A percentile compares a stretch with the other conserved stretches of the same genome.
Evolutionary conservation across 2,888 invertebrate genomes (phyloP).

Genomic region (Andrena bucephala): DNA sequence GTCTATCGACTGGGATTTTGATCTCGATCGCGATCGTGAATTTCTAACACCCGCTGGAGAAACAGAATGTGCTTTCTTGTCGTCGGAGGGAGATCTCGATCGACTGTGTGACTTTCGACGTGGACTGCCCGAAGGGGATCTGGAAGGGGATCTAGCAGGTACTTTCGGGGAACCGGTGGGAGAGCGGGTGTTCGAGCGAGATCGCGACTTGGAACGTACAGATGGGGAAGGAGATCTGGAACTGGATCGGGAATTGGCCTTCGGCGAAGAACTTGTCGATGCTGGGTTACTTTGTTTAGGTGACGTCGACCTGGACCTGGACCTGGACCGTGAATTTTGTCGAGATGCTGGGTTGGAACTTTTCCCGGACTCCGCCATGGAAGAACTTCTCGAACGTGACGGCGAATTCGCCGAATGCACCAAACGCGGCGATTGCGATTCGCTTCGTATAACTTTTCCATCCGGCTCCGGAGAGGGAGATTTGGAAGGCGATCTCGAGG

Average conservation of each 20-base stretch:
- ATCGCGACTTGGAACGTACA: slow-evolving; percentile 73
- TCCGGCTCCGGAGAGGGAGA: slow-evolving; percentile 66
- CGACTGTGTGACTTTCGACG: slow-evolving; percentile 37
- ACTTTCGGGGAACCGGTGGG: slow-evolving; percentile 68
- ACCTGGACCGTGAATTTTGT: slow-evolving; percentile 69
- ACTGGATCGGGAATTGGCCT: slow-evolving; percentile 74
- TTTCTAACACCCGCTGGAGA: slow-evolving; percentile 34
- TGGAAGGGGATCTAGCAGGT: slow-evolving; percentile 40
- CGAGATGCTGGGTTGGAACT: slow-evolving; percentile 67
- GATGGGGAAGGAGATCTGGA: slow-evolving; percentile 72
- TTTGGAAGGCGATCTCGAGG: slow-evolving; percentile 73
- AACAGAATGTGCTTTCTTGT: slow-evolving; percentile 63
- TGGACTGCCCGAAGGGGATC: slow-evolving; percentile 42
- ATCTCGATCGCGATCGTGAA: slow-evolving; percentile 65
- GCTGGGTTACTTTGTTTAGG: slow-evolving; percentile 72
- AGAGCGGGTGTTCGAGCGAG: slow-evolving; percentile 69
- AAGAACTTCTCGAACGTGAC: slow-evolving; percentile 74
- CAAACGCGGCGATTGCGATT: slow-evolving; percentile 65
- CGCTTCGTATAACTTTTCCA: slow-evolving; percentile 52
- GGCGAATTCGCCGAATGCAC: slow-evolving; percentile 63
- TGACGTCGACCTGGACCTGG: slow-evolving; percentile 77
- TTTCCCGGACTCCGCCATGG: slow-evolving; percentile 65
- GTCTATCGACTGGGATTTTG: slow-evolving; percentile 59
- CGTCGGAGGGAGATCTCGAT: slow-evolving; percentile 42
- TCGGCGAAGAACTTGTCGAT: slow-evolving; percentile 62